phyloP scores from a whole-genome alignment of 2,888 invertebrate species.

The Lasioglossum lativentre region DNA sequence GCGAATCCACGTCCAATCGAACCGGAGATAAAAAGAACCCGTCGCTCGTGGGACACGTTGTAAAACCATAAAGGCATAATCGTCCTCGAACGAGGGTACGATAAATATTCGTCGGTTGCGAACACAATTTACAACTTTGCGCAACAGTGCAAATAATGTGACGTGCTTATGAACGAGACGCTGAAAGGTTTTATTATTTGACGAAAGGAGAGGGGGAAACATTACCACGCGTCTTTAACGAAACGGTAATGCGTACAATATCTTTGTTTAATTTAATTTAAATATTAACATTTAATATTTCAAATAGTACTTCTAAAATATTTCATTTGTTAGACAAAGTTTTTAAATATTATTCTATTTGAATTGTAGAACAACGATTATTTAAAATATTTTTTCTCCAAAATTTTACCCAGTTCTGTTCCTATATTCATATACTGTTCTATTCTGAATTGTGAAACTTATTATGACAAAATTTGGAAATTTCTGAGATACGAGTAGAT shows the following conservation, averaged over 20 bases:
- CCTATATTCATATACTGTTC: too few species aligned
- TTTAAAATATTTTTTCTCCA: too few species aligned
- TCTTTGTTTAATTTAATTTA: not conserved
- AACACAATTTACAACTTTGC: conserved; percentile 34
- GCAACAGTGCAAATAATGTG: conserved; percentile 33
- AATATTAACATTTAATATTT: not conserved
- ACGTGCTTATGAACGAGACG: not conserved
- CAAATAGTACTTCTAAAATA: not conserved
- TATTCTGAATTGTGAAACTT: too few species aligned
- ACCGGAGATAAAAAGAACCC: conserved; percentile 71
- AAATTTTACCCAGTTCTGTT: too few species aligned
- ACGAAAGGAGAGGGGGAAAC: not conserved
- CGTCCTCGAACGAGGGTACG: conserved; percentile 56
- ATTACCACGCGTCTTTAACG: not conserved
- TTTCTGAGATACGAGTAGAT: too few species aligned
- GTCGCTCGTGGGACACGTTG: conserved; percentile 74
- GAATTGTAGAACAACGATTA: too few species aligned
- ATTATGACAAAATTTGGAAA: too few species aligned
- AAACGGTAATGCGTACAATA: not conserved
- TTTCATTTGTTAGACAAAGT: too few species aligned
- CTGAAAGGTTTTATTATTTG: not conserved
- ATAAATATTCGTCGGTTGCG: conserved; percentile 28
- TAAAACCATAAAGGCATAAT: conserved; percentile 83
- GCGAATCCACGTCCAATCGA: conserved; percentile 61
- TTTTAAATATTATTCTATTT: too few species aligned